Base-by-base conservation (phyloP, 2,888 invertebrate species). In the Resseliella maxima region DNA sequence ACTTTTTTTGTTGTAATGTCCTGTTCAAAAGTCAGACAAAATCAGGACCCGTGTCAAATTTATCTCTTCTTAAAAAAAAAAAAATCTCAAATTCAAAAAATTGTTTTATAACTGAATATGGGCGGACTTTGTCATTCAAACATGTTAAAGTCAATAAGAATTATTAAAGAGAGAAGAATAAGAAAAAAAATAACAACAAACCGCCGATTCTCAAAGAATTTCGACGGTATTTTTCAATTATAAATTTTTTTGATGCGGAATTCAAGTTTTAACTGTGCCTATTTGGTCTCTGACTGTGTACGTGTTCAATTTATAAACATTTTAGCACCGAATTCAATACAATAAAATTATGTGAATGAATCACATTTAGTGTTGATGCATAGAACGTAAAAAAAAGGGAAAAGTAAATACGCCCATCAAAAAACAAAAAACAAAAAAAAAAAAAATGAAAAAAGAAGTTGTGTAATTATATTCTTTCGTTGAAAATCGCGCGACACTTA, bases 131-230 rank as follows among this genome's bases (percentile, higher is more conserved):
- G 59, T 27, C 59, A 59, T 59, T 59, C 59, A 50, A 59, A 59
- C n/a, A 59, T n/a, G 59, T 59, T 59, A 59, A 59, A 59, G 24
- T 59, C 59, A 50, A 50, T 50, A 50, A 50, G 12, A 45, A 45
- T 45, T 50, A 12, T 41, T 18, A 18, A 15, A 50, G 2, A 50
- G 46, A 50, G 18, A 8, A 41, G 41, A 8, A 41, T 41, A 41
- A 41, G 41, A 41, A 41, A 41, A 5, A 41, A 41, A 41, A 41
- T 15, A 50, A 18, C 50, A 50, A 21, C 2, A 10, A 6, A 10
- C 18, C 18, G 12, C 41, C 21, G 50, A 59, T 24, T 50, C 18
- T 50, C 46, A 50, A 50, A 15, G 5, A 41, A 41, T 41, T 41
- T 12, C n/a, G n/a, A 41, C 41, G 12, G 41, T 12, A n/a, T 41